Percentiles rank a stretch among this genome's conserved stretches.
Evolutionary conservation across 2,113 vertebrate species (phyloP).

Genomic region (Pterocles burchelli): DNA sequence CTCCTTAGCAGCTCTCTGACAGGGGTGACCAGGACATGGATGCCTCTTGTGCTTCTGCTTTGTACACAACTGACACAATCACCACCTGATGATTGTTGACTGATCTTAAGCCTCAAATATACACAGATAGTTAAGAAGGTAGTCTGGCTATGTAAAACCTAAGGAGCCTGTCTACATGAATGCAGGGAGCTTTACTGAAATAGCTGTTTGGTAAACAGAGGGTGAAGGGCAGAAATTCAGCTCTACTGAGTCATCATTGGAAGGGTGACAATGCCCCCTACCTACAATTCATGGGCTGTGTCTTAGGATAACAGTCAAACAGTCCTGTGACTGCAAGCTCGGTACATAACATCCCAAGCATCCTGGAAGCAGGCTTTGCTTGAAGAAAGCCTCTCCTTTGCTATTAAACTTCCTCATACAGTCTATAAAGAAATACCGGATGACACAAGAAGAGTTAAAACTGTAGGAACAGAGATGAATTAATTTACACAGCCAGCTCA

Average conservation of each 20-base stretch:
- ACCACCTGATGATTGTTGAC: background rate
- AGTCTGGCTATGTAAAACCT: background rate
- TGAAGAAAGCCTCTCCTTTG: background rate
- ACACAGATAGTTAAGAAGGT: background rate
- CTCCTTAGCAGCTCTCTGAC: background rate
- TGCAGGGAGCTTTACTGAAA: background rate
- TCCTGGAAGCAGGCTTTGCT: background rate
- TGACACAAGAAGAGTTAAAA: background rate
- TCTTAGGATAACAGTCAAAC: background rate
- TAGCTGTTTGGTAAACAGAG: background rate
- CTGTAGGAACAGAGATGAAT: background rate
- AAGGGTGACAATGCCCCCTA: slow-evolving; percentile 41
- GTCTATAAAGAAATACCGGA: background rate
- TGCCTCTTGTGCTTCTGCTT: background rate
- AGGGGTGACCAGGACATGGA: background rate
- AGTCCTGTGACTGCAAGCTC: background rate
- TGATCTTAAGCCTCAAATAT: background rate
- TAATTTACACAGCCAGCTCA: background rate
- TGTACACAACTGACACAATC: background rate
- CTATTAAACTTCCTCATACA: background rate
- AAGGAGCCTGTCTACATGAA: background rate
- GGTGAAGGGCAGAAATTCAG: background rate
- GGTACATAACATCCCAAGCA: background rate
- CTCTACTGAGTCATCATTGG: background rate
- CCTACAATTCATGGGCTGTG: background rate